These are phyloP conservation scores for Biston betularia DNA, from an alignment of 2,888 invertebrate genomes.

Conservation along the genomic window DNA sequence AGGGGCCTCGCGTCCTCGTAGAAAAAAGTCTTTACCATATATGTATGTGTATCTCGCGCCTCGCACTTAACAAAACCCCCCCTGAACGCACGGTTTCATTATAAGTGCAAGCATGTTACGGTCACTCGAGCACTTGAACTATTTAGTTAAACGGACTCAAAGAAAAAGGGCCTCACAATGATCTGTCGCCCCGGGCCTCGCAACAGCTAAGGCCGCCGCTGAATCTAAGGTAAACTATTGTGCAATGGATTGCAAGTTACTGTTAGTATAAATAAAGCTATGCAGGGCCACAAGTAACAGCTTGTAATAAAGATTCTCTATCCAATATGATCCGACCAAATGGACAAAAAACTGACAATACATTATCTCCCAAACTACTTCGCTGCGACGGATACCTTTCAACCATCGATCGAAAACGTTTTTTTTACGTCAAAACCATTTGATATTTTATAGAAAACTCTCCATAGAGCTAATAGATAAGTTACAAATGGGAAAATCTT, in stretches of 20 bases:
- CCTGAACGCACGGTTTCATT: too few species aligned
- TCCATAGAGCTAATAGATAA: slow-evolving; percentile 31
- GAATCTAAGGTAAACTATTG: background rate
- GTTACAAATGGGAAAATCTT: slow-evolving; percentile 41
- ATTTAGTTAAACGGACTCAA: too few species aligned
- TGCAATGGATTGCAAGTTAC: too few species aligned
- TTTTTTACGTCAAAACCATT: slow-evolving; percentile 34
- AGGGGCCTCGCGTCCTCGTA: too few species aligned
- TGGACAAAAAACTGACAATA: slow-evolving; percentile 36
- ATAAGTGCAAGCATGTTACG: too few species aligned
- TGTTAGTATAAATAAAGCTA: background rate
- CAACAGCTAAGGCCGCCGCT: too few species aligned
- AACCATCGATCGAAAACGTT: slow-evolving; percentile 31
- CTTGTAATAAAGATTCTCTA: slow-evolving; percentile 12
- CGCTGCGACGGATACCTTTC: slow-evolving; percentile 30
- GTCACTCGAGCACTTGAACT: too few species aligned
- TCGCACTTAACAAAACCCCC: too few species aligned
- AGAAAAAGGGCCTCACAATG: too few species aligned
- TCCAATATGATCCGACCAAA: slow-evolving; percentile 26
- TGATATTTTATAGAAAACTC: slow-evolving; percentile 31
- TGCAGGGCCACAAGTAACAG: background rate
- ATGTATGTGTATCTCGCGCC: too few species aligned
- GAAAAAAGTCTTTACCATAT: too few species aligned
- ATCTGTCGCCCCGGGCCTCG: too few species aligned
- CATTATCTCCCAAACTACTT: slow-evolving; percentile 28